Conservation (phyloP, 2,113 vertebrate genomes). For the Clarias magur region DNA sequence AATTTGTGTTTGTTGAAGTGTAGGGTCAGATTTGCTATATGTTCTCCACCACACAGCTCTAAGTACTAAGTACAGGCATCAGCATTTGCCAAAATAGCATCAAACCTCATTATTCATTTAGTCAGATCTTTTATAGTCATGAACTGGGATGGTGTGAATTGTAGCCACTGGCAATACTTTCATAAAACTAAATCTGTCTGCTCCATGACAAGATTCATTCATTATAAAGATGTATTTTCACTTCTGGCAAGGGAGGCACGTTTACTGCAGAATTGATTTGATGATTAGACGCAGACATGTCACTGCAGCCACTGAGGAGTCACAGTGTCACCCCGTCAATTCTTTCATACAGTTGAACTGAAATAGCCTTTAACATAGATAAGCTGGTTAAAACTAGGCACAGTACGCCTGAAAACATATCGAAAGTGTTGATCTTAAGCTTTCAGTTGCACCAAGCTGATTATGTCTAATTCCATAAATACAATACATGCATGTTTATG, state of each 20-base stretch:
- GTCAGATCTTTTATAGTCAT: constrained; percentile 63
- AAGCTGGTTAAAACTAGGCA: neutral
- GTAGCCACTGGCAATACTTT: constrained; percentile 27
- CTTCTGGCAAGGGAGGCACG: constrained; percentile 11
- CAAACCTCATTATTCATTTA: constrained; percentile 35
- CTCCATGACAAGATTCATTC: constrained; percentile 37
- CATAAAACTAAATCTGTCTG: constrained; percentile 23
- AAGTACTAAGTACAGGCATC: neutral
- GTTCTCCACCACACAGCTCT: neutral
- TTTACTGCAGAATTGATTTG: constrained; percentile 27
- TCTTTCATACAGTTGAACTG: constrained; percentile 18
- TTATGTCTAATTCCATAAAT: constrained; percentile 62
- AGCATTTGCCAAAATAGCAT: constrained; percentile 12
- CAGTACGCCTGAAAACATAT: neutral
- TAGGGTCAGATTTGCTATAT: neutral
- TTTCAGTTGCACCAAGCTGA: neutral
- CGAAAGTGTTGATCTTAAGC: neutral
- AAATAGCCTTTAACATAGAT: constrained; percentile 16
- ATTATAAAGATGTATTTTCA: constrained; percentile 42
- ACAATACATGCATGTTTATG: constrained; percentile 73
- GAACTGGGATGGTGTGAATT: constrained; percentile 8
- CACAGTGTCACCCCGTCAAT: constrained; percentile 12
- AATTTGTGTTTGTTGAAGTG: neutral
- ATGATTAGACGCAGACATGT: constrained; percentile 26
- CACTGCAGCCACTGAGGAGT: constrained; percentile 9